Evolutionary conservation across 1,140 invertebrate species (phyloP), one percentile per base, ranked within the genome.

Genomic region (Saccostrea echinata): DNA sequence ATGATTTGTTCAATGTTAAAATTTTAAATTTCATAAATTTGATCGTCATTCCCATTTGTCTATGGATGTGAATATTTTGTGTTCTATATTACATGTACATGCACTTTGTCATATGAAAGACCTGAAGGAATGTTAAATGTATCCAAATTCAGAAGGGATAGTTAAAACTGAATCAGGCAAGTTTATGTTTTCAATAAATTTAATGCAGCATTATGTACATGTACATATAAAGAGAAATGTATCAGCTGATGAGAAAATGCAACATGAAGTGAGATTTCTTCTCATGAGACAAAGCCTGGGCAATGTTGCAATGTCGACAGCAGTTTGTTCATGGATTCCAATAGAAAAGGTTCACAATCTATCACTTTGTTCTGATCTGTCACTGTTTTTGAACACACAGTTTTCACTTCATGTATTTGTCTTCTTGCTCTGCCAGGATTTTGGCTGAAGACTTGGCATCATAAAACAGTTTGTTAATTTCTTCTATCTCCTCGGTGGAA

Each of bases 391-490:
- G 57, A 64, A 64, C 57, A 71, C 68, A 76, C 27, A 12, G 4
- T 16, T 33, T 27, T 76, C 68, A 95, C 89, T 94, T 97, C 97
- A 99, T 98, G 95, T 97, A 99, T 95, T 99, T 98, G 91, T 98
- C 97, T 92, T 97, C 97, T 92, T 99, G 96, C 93, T 98, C 97
- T 0, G 97, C 96, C 51, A 99, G 95, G 92, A 99, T 97, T 94
- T 98, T 97, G 0, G 98, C 98, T 0, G 98, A 99, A 33, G 98
- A 97, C 95, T 99, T 99, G 24, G 98, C 98, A 96, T 99, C 99
- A 68, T 98, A 96, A 95, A 99, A 99, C 0, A 99, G 95, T 57
- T 96, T 95, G 89, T 96, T 96, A 11, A 98, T 97, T 95, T 99
- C 98, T 80, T 97, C 96, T 33, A 99, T 96, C 94, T 99, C 95